Percentiles rank a stretch among this genome's conserved stretches.
Conservation (phyloP, 2,888 invertebrate genomes). For the Stomorhina lunata region DNA sequence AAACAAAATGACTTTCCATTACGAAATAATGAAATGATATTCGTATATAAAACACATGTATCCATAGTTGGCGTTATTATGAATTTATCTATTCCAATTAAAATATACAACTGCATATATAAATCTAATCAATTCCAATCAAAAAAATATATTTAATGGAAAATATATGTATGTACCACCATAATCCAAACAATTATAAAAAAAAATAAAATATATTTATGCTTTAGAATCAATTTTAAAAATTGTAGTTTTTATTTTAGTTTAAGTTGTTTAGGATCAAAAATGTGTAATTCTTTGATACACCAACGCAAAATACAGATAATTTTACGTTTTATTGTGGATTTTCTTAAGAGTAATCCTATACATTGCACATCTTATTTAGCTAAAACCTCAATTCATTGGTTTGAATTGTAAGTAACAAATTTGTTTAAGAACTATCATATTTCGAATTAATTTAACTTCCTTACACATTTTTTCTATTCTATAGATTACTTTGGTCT, state of each 20-base stretch:
- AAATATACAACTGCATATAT: too few species aligned
- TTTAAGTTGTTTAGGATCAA: neutral
- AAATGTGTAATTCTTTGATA: conserved; percentile 8
- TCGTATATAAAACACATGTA: too few species aligned
- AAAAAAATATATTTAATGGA: conserved; percentile 23
- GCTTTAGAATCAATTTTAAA: conserved; percentile 36
- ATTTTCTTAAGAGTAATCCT: conserved; percentile 37
- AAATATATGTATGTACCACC: conserved; percentile 21
- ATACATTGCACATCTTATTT: conserved; percentile 51
- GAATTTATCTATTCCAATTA: too few species aligned
- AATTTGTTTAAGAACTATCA: neutral
- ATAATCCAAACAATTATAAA: conserved; percentile 17
- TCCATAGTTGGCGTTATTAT: too few species aligned
- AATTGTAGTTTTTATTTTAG: conserved; percentile 38
- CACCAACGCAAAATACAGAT: conserved; percentile 26
- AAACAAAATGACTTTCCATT: too few species aligned
- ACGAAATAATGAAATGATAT: too few species aligned
- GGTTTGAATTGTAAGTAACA: conserved; percentile 57
- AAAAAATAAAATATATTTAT: conserved; percentile 33
- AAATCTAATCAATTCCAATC: conserved; percentile 18
- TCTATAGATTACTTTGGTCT: conserved; percentile 22
- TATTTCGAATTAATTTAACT: neutral
- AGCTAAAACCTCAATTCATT: conserved; percentile 42
- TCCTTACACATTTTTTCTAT: neutral
- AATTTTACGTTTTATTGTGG: conserved; percentile 35